Base-by-base conservation (phyloP, 2,113 vertebrate genomes). In the Origma solitaria region DNA sequence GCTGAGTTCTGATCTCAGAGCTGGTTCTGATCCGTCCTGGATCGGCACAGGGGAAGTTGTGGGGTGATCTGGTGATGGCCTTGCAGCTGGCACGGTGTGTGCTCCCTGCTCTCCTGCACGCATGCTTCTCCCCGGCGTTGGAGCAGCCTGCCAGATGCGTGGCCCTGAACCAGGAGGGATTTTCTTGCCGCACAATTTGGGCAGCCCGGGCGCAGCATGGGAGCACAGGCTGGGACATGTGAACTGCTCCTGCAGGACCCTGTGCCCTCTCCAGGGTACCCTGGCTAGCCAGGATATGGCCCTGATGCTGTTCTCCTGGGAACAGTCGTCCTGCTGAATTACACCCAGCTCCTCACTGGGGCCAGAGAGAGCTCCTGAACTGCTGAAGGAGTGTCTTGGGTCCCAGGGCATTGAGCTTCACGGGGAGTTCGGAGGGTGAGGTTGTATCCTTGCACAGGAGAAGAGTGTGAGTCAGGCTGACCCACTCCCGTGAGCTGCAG, bases 1-100 rank as follows among this genome's bases (percentile, higher is more conserved):
- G 65, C 40, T n/a, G n/a, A 14, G 22, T n/a, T n/a, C n/a, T n/a
- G 21, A 45, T 65, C 9, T n/a, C 0, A 4, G 84, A 20, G 37
- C 53, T 1, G 3, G 21, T 90, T 83, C 80, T 0, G 44, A n/a
- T 49, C 42, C 0, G 0, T n/a, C 45, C 51, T 3, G 6, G 35
- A 25, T 45, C 0, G 2, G 69, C 18, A 15, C 25, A 15, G 23
- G 15, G 14, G 40, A 45, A 58, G 64, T 4, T 7, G 24, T 1
- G 7, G 37, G 45, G 61, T 37, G 70, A 76, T 80, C 13, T 82
- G 78, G 70, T 2, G 0, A 10, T 2, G 13, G 82, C 70, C 47
- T 80, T 22, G 73, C 53, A 53, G 77, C 81, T 86, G 71, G 87
- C 45, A 60, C 1, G 1, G 42, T 0, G 13, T 1, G 42, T 58